Evolutionary conservation across 2,888 invertebrate species (phyloP).

Genomic region (Myathropa florea): DNA sequence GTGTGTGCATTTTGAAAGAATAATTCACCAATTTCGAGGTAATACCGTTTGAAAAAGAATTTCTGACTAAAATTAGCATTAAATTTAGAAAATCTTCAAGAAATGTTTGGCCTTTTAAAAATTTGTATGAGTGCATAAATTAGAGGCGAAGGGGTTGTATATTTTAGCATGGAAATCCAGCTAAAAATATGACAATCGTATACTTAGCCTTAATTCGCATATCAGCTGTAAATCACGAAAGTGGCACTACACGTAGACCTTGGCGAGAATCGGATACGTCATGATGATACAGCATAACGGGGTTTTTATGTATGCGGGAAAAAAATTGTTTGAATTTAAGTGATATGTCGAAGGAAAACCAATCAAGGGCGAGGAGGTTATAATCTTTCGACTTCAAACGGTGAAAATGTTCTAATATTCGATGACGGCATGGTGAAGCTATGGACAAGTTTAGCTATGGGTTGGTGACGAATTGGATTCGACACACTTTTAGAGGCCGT

Average conservation of each 20-base stretch:
- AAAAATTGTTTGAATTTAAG: too few relatives aligned
- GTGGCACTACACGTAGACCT: background rate
- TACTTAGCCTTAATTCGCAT: background rate
- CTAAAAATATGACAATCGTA: background rate
- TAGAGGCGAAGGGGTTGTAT: background rate
- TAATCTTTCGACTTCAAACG: too few relatives aligned
- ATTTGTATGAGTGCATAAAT: background rate
- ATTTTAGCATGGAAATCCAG: background rate
- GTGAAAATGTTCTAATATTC: too few relatives aligned
- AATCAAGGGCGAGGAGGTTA: too few relatives aligned
- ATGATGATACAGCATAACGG: too few relatives aligned
- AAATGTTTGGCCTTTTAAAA: background rate
- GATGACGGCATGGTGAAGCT: too few relatives aligned
- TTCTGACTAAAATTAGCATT: background rate
- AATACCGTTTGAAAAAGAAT: background rate
- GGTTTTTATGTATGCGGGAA: too few relatives aligned
- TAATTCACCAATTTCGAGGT: background rate
- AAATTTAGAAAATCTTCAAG: background rate
- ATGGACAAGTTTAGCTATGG: too few relatives aligned
- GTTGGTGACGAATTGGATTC: too few relatives aligned
- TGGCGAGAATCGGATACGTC: background rate
- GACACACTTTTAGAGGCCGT: too few relatives aligned
- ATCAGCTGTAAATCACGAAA: background rate
- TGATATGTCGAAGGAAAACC: too few relatives aligned
- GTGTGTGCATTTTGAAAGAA: too few relatives aligned